These are phyloP conservation scores for Apaloderma vittatum DNA, from an alignment of 2,113 vertebrate species.

Conservation along the genomic window DNA sequence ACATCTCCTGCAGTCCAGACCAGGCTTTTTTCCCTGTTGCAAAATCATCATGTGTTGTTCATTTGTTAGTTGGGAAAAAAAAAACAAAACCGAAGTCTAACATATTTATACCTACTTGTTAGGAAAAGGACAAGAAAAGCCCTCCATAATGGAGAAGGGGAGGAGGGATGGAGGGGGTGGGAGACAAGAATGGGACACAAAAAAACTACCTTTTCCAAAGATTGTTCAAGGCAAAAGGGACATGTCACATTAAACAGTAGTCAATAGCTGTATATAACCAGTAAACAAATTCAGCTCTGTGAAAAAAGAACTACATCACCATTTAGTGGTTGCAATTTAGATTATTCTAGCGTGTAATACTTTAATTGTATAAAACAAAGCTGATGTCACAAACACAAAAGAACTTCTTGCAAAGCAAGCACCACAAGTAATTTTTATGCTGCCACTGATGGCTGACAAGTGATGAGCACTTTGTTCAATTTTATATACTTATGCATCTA, in stretches of 20 bases:
- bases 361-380: constrained; percentile 98
- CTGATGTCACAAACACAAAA: constrained; percentile 92
- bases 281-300: constrained; percentile 92
- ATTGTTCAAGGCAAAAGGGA: constrained; percentile 71
- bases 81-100: background rate
- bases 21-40: background rate
- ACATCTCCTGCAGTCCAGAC: constrained; percentile 41
- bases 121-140: constrained; percentile 62
- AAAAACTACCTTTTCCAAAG: constrained; percentile 60
- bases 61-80: constrained; percentile 1
- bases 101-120: constrained; percentile 41
- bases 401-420: constrained; percentile 88
- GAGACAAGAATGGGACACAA: constrained; percentile 55
- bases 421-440: constrained; percentile 89
- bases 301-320: constrained; percentile 84
- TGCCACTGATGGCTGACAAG: constrained; percentile 87
- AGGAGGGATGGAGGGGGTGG: constrained; percentile 45
- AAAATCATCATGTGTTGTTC: constrained; percentile 28
- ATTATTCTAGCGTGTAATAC: constrained; percentile 96
- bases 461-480: constrained; percentile 87
- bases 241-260: constrained; percentile 88
- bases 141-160: constrained; percentile 46
- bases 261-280: constrained; percentile 88
- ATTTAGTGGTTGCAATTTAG: constrained; percentile 91
- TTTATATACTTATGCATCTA: constrained; percentile 80